A percentile compares a stretch with the other conserved stretches of the same genome.
Evolutionary conservation across 2,797 vertebrate species (phyloP).

Genomic region (Emydoidea blandingii): DNA sequence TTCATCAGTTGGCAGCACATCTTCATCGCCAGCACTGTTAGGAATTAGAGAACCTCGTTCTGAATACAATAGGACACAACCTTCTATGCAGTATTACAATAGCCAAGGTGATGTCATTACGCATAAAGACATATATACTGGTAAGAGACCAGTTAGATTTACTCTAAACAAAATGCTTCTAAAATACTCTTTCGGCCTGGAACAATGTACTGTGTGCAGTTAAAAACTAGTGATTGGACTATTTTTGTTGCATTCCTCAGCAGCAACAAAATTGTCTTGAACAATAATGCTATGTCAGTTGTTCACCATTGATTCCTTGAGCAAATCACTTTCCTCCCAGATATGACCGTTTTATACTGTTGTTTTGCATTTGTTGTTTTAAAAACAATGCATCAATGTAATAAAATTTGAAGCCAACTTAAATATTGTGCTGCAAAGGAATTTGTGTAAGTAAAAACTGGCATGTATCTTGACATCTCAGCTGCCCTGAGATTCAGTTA

Average conservation of each 20-base stretch:
- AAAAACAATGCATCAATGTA: not conserved
- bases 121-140: slow-evolving; percentile 93
- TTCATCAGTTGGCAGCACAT: slow-evolving; percentile 91
- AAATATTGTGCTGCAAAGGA: not conserved
- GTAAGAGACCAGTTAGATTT: slow-evolving; percentile 79
- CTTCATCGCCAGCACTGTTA: slow-evolving; percentile 94
- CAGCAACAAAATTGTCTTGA: not conserved
- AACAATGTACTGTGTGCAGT: not conserved
- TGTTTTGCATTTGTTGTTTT: not conserved
- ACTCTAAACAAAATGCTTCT: not conserved
- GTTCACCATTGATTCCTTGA: not conserved
- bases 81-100: slow-evolving; percentile 98
- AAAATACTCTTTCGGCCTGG: not conserved
- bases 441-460: not conserved
- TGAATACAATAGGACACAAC: slow-evolving; percentile 92
- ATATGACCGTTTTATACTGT: not conserved
- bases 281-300: not conserved
- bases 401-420: not conserved
- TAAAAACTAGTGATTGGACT: not conserved
- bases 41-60: slow-evolving; percentile 93
- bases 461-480: not conserved
- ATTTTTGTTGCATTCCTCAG: slow-evolving; percentile 16
- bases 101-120: slow-evolving; percentile 91
- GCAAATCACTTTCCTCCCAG: not conserved
- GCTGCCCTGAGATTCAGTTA: not conserved